These are phyloP conservation scores for Sepioteuthis lessoniana DNA, from an alignment of 2,888 invertebrate genomes.

Conservation along the genomic window DNA sequence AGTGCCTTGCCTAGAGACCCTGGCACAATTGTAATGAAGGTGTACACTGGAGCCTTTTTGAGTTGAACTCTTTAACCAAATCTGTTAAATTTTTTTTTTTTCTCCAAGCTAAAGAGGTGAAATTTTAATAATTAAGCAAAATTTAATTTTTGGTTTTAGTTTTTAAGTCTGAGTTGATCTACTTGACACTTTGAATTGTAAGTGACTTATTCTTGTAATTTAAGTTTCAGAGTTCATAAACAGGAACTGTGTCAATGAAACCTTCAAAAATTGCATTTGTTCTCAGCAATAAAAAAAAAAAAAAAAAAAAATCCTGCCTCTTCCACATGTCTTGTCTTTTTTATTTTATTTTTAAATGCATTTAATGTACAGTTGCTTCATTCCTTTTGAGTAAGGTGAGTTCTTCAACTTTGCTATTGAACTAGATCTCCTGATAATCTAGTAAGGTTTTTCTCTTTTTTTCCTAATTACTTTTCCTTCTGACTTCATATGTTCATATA, in stretches of 20 bases:
- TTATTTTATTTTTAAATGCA: too few relatives aligned
- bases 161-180: neutral
- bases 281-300: neutral
- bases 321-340: neutral
- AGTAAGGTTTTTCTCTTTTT: too few relatives aligned
- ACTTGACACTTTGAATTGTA: too few relatives aligned
- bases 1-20: slow-evolving; percentile 17
- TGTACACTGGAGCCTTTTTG: neutral
- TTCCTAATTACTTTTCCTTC: too few relatives aligned
- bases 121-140: neutral
- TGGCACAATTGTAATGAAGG: neutral
- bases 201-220: too few relatives aligned
- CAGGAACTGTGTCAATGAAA: neutral
- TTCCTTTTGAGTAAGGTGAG: too few relatives aligned
- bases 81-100: neutral
- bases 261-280: slow-evolving; percentile 16
- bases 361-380: too few relatives aligned
- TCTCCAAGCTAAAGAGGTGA: neutral
- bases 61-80: neutral
- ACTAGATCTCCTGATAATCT: too few relatives aligned
- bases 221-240: too few relatives aligned
- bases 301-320: neutral
- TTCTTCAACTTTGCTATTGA: too few relatives aligned
- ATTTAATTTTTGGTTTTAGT: neutral
- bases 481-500: too few relatives aligned